Base-by-base conservation (phyloP, 1,140 invertebrate genomes). In the Nymphalis io region DNA sequence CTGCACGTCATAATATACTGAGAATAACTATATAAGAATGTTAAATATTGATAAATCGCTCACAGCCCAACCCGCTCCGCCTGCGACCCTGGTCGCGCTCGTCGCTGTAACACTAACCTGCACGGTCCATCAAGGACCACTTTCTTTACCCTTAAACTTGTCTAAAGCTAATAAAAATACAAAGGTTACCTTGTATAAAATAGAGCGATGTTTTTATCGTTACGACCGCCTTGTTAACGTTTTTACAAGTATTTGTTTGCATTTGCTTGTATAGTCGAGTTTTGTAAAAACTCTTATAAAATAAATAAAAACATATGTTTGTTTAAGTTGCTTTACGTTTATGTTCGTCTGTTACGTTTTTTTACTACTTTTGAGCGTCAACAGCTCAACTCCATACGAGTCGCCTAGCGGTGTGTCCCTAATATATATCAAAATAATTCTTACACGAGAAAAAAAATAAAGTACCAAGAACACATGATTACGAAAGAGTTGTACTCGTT, bases 91-190 rank as follows among this genome's bases (percentile, higher is more conserved):
- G 44, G 10, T 16, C 51, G 21, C 21, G 5, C 16, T 8, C 6
- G 5, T 8, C 5, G 6, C 48, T 57, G 62, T 57, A 57, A 57
- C 51, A 65, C 62, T 65, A 65, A 65, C 62, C 51, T 51, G n/a
- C 18, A 38, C 16, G 33, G 38, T 27, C 51, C 20, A 42, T 65
- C 62, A 65, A 40, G 23, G 62, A 65, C 8, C 15, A 65, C 51
- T 65, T 57, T 65, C 62, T 57, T 27, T 23, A 23, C 51, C 62
- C 51, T 57, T 65, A 42, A 62, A 42, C 62, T 57, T 23, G 62
- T 57, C 39, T 65, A 18, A 64, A 65, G 42, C 48, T 55, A 65
- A 65, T 48, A 65, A 65, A 57, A 65, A 55, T 3, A 53, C n/a
- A 61, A 61, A 44, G 60, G 13, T 38, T 48, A 39, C 44, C 8